These are phyloP conservation scores for Dasypus novemcinctus DNA, from an alignment of 2,113 vertebrate species.

Conservation along the genomic window DNA sequence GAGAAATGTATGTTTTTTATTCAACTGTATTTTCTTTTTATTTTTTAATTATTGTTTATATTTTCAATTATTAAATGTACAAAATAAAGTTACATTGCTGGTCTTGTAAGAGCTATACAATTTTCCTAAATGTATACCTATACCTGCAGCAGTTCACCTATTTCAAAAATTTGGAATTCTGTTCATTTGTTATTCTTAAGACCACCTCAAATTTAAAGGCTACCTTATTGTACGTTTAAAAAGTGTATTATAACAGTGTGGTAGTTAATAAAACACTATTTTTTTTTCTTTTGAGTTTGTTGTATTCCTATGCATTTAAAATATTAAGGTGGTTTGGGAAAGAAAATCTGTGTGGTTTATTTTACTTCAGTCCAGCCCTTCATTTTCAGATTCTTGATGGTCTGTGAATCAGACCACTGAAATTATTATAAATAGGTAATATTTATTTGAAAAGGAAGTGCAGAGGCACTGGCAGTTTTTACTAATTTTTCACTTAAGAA, in stretches of 20 bases:
- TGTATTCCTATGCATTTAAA: conserved; percentile 82
- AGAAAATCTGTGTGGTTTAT: conserved; percentile 6
- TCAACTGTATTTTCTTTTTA: too few species aligned
- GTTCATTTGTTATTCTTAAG: conserved; percentile 88
- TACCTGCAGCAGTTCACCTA: conserved; percentile 88
- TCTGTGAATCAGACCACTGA: background rate
- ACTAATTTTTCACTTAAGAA: conserved; percentile 33
- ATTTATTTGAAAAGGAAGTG: conserved; percentile 46
- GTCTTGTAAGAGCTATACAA: conserved; percentile 88
- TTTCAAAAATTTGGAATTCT: conserved; percentile 88
- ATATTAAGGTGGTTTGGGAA: conserved; percentile 49
- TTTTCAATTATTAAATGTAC: conserved; percentile 90
- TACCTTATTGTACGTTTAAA: conserved; percentile 92
- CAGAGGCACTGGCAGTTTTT: background rate
- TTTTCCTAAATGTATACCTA: conserved; percentile 87
- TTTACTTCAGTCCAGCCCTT: conserved; percentile 53
- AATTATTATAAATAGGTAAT: conserved; percentile 30
- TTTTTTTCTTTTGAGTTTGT: conserved; percentile 89
- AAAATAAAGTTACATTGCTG: conserved; percentile 89
- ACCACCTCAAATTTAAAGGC: conserved; percentile 89
- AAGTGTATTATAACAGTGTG: conserved; percentile 91
- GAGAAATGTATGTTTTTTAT: too few species aligned
- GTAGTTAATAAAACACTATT: conserved; percentile 94
- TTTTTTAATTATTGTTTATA: too few species aligned
- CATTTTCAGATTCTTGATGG: conserved; percentile 52